Percentiles rank a stretch among this genome's conserved stretches.
These are phyloP conservation scores for Acanthosepion lycidas DNA, from an alignment of 2,888 invertebrate genomes.

Conservation along the genomic window DNA sequence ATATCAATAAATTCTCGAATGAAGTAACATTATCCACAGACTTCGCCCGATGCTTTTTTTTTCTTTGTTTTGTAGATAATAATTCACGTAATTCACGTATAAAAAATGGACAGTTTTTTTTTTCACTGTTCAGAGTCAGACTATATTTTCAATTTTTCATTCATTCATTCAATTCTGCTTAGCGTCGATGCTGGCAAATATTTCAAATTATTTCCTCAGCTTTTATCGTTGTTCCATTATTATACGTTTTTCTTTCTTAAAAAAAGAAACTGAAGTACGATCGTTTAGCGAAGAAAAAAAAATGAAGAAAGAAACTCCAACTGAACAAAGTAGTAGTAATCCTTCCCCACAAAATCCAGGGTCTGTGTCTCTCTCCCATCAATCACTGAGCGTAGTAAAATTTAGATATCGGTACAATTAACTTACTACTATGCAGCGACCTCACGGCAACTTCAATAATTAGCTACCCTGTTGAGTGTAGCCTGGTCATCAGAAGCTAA, in stretches of 20 bases:
- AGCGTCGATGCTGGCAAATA: background rate
- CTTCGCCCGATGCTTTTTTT: too few relatives aligned
- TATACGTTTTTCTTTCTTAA: background rate
- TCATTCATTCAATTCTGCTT: too few relatives aligned
- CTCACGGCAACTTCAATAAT: background rate
- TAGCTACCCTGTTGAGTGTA: background rate
- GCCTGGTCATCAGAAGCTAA: background rate
- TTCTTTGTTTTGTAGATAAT: too few relatives aligned
- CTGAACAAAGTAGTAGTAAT: background rate
- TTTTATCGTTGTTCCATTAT: background rate
- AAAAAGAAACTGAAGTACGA: background rate
- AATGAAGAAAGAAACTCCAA: background rate
- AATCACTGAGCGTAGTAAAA: slow-evolving; percentile 18
- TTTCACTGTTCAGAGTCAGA: too few relatives aligned
- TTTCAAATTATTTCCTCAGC: background rate
- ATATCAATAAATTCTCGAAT: too few relatives aligned
- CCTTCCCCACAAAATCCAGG: background rate
- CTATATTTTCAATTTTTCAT: too few relatives aligned
- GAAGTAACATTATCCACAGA: too few relatives aligned
- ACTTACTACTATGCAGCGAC: background rate
- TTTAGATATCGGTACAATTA: background rate
- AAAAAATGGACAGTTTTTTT: too few relatives aligned
- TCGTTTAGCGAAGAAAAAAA: background rate
- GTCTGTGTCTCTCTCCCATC: background rate
- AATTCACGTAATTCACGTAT: too few relatives aligned